phyloP scores from a whole-genome alignment of 1,140 invertebrate genomes.

The Drosophila carrolli region DNA sequence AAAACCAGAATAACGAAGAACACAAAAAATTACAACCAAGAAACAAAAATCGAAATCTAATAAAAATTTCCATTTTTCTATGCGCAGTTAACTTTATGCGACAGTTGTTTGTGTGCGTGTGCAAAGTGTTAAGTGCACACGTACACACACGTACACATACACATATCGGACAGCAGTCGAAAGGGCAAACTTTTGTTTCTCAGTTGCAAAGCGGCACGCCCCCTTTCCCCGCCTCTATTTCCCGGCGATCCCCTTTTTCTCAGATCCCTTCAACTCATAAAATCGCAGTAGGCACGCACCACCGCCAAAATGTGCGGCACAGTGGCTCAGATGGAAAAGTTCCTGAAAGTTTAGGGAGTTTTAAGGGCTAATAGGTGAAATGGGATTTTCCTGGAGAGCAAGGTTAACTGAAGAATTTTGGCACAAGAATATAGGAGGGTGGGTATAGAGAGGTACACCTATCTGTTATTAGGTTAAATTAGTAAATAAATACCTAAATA shows the following conservation, averaged over 20 bases:
- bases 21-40: slow-evolving; percentile 6
- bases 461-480: too few species aligned
- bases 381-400: background rate
- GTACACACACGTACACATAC: slow-evolving; percentile 15
- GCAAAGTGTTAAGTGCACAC: slow-evolving; percentile 45
- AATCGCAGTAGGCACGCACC: slow-evolving; percentile 66
- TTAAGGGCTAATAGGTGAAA: background rate
- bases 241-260: background rate
- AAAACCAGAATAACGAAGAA: slow-evolving; percentile 12
- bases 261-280: slow-evolving; percentile 36
- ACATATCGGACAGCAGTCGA: slow-evolving; percentile 42
- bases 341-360: background rate
- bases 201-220: slow-evolving; percentile 29
- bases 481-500: too few species aligned
- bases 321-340: slow-evolving; percentile 22
- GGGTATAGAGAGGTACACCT: too few species aligned
- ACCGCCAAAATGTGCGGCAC: slow-evolving; percentile 35
- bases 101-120: slow-evolving; percentile 65
- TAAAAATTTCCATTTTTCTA: slow-evolving; percentile 81
- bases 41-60: slow-evolving; percentile 73
- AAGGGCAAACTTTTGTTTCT: slow-evolving; percentile 69
- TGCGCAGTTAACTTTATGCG: slow-evolving; percentile 80
- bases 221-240: background rate
- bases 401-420: background rate
- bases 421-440: background rate